Evolutionary conservation across 2,888 invertebrate genomes (phyloP).

Genomic region (Eupithecia insigniata): DNA sequence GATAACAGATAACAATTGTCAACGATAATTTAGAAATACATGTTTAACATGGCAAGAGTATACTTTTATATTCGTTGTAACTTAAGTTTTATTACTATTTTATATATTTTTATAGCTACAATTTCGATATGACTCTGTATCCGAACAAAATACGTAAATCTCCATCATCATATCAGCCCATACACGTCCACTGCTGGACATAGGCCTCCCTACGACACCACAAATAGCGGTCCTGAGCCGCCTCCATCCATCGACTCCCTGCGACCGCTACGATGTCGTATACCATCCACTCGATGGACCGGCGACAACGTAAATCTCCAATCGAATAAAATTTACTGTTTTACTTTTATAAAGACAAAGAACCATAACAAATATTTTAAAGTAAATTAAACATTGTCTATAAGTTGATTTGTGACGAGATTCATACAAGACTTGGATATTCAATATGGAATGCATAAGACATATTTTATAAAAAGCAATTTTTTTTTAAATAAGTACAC

Average conservation of each 20-base stretch:
- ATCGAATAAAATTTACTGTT: background rate
- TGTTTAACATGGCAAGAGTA: constrained; percentile 67
- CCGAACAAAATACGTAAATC: background rate
- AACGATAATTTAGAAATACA: constrained; percentile 65
- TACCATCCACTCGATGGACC: no score
- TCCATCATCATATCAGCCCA: no score
- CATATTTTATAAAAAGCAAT: background rate
- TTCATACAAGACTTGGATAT: constrained; percentile 11
- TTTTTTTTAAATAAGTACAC: background rate
- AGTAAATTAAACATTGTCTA: constrained; percentile 14
- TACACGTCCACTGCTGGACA: no score
- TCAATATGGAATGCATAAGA: constrained; percentile 11
- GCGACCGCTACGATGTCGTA: no score
- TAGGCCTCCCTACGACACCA: no score
- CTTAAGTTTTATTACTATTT: background rate
- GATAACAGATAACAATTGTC: constrained; percentile 53
- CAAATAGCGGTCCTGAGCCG: no score
- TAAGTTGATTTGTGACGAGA: constrained; percentile 27
- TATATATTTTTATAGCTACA: constrained; percentile 14
- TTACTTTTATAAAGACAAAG: background rate
- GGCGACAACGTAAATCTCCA: background rate
- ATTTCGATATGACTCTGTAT: constrained; percentile 21
- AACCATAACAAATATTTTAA: constrained; percentile 17
- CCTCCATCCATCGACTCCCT: no score
- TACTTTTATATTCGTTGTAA: constrained; percentile 24